Base-by-base conservation (phyloP, 2,113 vertebrate genomes). In the Passer domesticus region DNA sequence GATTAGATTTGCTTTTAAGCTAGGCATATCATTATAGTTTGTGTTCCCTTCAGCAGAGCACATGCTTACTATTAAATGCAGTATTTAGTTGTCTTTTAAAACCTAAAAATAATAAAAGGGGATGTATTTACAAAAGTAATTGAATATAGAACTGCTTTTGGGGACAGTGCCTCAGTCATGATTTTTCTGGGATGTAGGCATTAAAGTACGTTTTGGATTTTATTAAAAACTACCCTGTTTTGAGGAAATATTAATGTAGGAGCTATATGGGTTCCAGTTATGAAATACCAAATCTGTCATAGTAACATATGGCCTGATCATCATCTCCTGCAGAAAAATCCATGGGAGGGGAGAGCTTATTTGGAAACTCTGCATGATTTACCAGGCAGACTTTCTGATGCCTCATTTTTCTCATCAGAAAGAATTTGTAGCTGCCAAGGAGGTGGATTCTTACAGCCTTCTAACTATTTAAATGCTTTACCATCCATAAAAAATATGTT, bases 1-100 rank as follows among this genome's bases (percentile, higher is more conserved):
- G 98, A 98, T 98, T 98, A 98, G 97, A 98, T 98, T 98, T 98
- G 97, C 98, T 98, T 98, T 98, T 98, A 98, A 98, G 97, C 97
- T 95, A 96, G 97, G 97, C 97, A 97, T 98, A 97, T 98, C 97
- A 98, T 98, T 98, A 97, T 87, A 92, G 94, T 78, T 89, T 63
- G 72, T 89, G 94, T 97, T 97, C 97, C 94, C 67, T 72, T 96
- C 89, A 90, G 94, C 35, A 95, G 89, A 93, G 92, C 88, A 81
- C 90, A 89, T 53, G 74, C 78, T 95, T 83, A n/a, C 66, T 88
- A 96, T 97, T 97, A 96, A 98, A 97, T 94, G 83, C 84, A 70
- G 78, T 94, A 90, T 97, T 97, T 95, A 93, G 91, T 95, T 97
- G 89, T 97, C 90, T 97, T 97, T 93, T 96, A 93, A 97, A 97